phyloP scores from a whole-genome alignment of 53 echinoderm and acorn worm species.

The Echinometra lucunter region DNA sequence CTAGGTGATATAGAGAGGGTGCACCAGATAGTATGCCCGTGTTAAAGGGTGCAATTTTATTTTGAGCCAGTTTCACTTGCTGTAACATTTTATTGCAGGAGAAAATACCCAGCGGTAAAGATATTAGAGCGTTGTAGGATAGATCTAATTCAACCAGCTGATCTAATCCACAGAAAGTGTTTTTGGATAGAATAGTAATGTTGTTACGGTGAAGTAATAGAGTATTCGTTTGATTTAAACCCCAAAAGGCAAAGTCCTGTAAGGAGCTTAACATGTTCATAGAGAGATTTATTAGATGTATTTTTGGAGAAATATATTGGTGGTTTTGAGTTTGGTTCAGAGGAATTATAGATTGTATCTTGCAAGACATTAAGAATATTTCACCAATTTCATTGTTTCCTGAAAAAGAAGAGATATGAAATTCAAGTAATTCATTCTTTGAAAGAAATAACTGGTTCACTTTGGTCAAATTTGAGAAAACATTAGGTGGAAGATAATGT shows the following conservation, averaged over 20 bases:
- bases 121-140: neutral
- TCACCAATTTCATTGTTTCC: neutral
- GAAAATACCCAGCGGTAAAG: neutral
- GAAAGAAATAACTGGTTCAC: neutral
- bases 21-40: too few species aligned
- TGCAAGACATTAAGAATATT: neutral
- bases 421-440: neutral
- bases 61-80: neutral
- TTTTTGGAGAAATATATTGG: neutral
- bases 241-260: neutral
- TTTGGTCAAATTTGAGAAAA: neutral
- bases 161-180: slow-evolving; percentile 26
- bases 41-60: neutral
- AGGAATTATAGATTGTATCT: neutral
- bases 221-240: slow-evolving; percentile 6
- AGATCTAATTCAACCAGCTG: neutral
- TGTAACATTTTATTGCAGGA: slow-evolving; percentile 2
- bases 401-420: neutral
- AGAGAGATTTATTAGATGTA: neutral
- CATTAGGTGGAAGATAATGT: neutral
- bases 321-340: neutral
- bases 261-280: neutral
- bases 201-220: neutral
- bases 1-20: neutral
- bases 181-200: neutral